phyloP scores from a whole-genome alignment of 2,888 invertebrate genomes.

The Protonemura montana region DNA sequence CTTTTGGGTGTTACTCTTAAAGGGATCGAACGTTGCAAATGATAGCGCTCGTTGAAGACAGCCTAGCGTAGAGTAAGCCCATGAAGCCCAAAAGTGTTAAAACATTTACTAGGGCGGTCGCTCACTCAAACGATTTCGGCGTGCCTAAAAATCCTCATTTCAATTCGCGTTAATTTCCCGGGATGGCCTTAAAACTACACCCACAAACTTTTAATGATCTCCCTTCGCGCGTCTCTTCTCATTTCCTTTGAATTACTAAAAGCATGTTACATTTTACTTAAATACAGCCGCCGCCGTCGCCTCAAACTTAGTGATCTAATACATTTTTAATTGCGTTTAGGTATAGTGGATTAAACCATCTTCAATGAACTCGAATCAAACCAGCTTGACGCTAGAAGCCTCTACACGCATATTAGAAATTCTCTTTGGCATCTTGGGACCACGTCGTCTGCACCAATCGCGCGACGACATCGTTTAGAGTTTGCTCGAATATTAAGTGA shows the following conservation, averaged over 20 bases:
- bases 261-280: background rate
- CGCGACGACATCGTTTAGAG: background rate
- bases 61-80: too few relatives aligned
- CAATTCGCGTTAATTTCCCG: background rate
- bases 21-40: too few relatives aligned
- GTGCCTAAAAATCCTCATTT: background rate
- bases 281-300: background rate
- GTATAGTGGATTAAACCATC: background rate
- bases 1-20: too few relatives aligned
- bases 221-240: constrained; percentile 4
- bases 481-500: background rate
- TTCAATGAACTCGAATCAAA: background rate
- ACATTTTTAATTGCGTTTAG: background rate
- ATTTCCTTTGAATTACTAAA: background rate
- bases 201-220: background rate
- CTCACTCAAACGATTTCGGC: background rate
- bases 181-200: background rate
- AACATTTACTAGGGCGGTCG: background rate
- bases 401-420: background rate
- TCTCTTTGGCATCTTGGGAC: background rate
- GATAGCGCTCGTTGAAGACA: too few relatives aligned
- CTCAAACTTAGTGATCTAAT: background rate
- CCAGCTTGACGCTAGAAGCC: background rate
- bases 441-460: background rate
- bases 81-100: too few relatives aligned